Conservation (phyloP, 1,140 invertebrate species). For the Marisa cornuarietis region DNA sequence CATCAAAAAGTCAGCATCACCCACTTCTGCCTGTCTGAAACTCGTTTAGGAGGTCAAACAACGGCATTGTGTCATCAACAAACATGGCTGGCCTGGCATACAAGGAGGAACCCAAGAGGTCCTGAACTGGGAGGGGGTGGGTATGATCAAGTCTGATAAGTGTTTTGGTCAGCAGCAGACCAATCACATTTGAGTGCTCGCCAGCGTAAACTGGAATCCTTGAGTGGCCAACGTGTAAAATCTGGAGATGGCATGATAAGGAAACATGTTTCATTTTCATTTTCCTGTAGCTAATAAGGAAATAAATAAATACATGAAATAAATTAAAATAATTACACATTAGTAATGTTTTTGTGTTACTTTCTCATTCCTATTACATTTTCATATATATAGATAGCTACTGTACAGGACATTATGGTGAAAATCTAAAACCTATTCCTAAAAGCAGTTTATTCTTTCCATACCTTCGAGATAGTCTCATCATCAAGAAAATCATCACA, state of each 20-base stretch:
- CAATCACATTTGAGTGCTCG: slow-evolving; percentile 43
- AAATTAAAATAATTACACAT: too few species aligned
- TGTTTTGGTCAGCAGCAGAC: slow-evolving; percentile 55
- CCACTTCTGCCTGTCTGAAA: slow-evolving; percentile 63
- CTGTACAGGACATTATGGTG: not conserved
- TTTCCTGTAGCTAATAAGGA: too few species aligned
- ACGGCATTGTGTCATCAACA: slow-evolving; percentile 45
- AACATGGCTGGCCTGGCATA: slow-evolving; percentile 38
- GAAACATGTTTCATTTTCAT: too few species aligned
- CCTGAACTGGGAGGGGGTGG: slow-evolving; percentile 43
- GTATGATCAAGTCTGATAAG: slow-evolving; percentile 52
- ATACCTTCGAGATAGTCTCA: slow-evolving; percentile 47
- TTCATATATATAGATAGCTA: too few species aligned
- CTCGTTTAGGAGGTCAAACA: slow-evolving; percentile 59
- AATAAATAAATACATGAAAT: too few species aligned
- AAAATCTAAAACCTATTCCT: too few species aligned
- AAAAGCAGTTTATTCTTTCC: not conserved
- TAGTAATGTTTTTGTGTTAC: too few species aligned
- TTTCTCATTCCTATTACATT: too few species aligned
- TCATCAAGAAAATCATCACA: slow-evolving; percentile 44
- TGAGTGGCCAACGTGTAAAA: slow-evolving; percentile 50
- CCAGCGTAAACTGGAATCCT: slow-evolving; percentile 58
- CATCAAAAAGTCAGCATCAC: slow-evolving; percentile 12
- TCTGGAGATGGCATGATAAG: not conserved
- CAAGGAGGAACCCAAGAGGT: slow-evolving; percentile 35